Evolutionary conservation across 2,797 vertebrate species (phyloP).

Genomic region (Ataeniobius toweri): DNA sequence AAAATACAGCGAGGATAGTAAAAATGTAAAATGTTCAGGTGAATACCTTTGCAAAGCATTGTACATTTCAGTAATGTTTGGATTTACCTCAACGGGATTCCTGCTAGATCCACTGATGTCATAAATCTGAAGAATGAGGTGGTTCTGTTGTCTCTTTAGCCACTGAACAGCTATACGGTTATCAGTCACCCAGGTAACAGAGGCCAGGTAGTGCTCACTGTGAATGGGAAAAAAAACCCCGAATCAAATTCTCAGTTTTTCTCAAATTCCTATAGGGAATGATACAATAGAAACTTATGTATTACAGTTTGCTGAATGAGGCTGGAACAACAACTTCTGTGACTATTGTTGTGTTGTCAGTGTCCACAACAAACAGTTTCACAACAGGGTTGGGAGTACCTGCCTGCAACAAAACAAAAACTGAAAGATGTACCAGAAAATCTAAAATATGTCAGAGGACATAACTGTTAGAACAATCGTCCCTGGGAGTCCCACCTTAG

Average conservation of each 20-base stretch:
- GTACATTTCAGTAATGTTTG: background rate
- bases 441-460: too few species aligned
- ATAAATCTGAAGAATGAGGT: slow-evolving; percentile 87
- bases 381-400: slow-evolving; percentile 89
- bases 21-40: background rate
- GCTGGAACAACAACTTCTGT: slow-evolving; percentile 82
- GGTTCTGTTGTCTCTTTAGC: slow-evolving; percentile 89
- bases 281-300: background rate
- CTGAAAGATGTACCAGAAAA: background rate
- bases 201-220: slow-evolving; percentile 93
- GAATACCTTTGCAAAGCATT: background rate
- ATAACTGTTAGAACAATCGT: background rate
- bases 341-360: slow-evolving; percentile 59
- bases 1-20: background rate
- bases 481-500: slow-evolving; percentile 83
- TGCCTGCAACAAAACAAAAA: slow-evolving; percentile 76
- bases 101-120: slow-evolving; percentile 64
- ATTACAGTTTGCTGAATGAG: slow-evolving; percentile 81
- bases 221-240: slow-evolving; percentile 11
- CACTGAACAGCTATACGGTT: slow-evolving; percentile 89
- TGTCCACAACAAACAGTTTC: slow-evolving; percentile 87
- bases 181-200: slow-evolving; percentile 91
- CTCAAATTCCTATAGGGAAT: background rate
- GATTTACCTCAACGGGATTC: slow-evolving; percentile 45
- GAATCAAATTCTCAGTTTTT: background rate